Evolutionary conservation across 23 tunicate species (phyloP), one percentile per base, ranked within the genome.

Genomic region (Diplosoma virens): DNA sequence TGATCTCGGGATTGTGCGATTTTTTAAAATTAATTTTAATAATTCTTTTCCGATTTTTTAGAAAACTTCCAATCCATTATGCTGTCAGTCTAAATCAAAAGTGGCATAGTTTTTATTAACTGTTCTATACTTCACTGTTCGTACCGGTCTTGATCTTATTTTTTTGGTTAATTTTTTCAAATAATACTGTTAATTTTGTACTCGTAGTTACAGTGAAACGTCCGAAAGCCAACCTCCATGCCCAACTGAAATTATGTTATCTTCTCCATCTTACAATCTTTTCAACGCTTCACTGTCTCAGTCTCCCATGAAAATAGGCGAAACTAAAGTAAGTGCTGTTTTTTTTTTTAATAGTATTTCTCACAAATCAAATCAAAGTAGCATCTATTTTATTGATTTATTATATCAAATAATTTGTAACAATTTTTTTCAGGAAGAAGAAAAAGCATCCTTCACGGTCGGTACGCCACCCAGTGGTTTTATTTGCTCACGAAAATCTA

Each of bases 381-480:
- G 14, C 14, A 45, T 45, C 11, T 45, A 11, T 45, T 16, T 9
- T 11, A 9, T 45, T n/a, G 6, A 56, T 56, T 56, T 21, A 56
- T 56, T 56, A 56, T 56, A 11, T 56, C 25, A n/a, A 41, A 30
- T 22, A 22, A 34, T 41, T 71, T 71, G 16, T 5, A 2, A 1
- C 4, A 2, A 41, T 45, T 3, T 17, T 37, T 59, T 58, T 34
- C 34, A 72, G 78, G 78, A 47, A 23, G 78, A 50, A 11, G 36
- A 48, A 6, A 26, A 58, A 55, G 87, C 83, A 24, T 81, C 56
- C 52, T 89, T 89, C 37, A 82, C 84, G 33, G 83, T 89, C 0
- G 96, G 96, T 1, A 89, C 96, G 20, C 96, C 96, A 11, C 96
- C 96, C 24, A 33, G 41, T 30, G 47, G 66, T 9, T 25, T 17